These are phyloP conservation scores for Ceratina calcarata DNA, from an alignment of 1,140 invertebrate genomes.

Conservation along the genomic window DNA sequence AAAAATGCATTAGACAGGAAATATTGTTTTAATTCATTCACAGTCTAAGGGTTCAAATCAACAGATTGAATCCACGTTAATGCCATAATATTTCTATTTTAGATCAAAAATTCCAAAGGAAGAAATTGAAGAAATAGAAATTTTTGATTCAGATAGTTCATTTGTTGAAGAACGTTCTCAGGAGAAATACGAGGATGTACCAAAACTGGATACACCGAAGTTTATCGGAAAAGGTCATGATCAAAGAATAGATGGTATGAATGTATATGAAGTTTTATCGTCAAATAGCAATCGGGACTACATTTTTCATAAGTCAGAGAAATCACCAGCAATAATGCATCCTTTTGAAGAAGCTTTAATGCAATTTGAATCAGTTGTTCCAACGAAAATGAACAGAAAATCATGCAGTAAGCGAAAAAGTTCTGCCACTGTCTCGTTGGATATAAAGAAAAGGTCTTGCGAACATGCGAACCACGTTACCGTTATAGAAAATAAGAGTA, in stretches of 20 bases:
- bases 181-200: not conserved
- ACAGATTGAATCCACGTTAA: not conserved
- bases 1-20: not conserved
- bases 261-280: not conserved
- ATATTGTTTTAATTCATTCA: not conserved
- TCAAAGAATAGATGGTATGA: not conserved
- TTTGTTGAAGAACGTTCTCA: not conserved
- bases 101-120: not conserved
- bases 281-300: not conserved
- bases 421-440: not conserved
- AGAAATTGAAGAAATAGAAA: not conserved
- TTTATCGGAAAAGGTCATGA: no score
- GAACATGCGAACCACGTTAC: not conserved
- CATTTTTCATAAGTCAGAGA: not conserved
- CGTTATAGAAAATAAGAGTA: not conserved
- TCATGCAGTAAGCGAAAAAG: not conserved
- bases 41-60: no score
- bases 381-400: not conserved
- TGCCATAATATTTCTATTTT: not conserved
- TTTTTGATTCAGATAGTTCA: not conserved
- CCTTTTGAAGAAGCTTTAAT: constrained; percentile 11
- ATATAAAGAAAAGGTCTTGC: not conserved
- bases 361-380: not conserved
- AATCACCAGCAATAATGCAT: not conserved
- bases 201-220: not conserved